Evolutionary conservation across 2,888 invertebrate genomes (phyloP).

Genomic region (Xanthorhoe spadicearia): DNA sequence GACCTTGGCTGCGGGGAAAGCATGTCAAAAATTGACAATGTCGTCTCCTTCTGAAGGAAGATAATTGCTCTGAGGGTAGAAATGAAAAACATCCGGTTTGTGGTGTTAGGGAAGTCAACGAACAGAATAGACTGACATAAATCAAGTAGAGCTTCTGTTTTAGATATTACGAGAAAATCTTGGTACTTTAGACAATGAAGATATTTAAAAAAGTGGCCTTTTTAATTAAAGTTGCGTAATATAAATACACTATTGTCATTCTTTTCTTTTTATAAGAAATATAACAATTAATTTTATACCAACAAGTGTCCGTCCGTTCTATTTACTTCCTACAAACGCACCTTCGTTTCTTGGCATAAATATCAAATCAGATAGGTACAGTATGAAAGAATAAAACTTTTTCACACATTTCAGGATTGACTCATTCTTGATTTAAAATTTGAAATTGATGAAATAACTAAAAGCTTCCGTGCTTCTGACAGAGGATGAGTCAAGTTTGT

Average conservation of each 20-base stretch:
- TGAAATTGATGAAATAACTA: neutral
- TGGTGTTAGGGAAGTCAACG: slow-evolving; percentile 10
- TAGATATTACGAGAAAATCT: slow-evolving; percentile 1
- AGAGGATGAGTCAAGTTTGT: neutral
- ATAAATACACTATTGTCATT: neutral
- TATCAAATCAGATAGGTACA: no score
- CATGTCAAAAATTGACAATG: no score
- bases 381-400: no score
- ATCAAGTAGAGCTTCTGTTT: neutral
- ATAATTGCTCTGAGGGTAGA: no score
- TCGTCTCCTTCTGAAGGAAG: no score
- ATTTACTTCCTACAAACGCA: no score
- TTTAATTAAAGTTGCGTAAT: slow-evolving; percentile 3
- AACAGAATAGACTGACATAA: neutral
- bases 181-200: neutral
- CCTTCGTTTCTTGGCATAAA: no score
- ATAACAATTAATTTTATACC: neutral
- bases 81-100: slow-evolving; percentile 23
- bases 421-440: neutral
- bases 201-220: neutral
- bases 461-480: neutral
- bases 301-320: neutral
- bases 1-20: no score
- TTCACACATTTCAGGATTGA: no score
- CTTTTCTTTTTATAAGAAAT: slow-evolving; percentile 9